Base-by-base conservation (phyloP, 92 coral and sea anemone species). In the Montipora capitata region DNA sequence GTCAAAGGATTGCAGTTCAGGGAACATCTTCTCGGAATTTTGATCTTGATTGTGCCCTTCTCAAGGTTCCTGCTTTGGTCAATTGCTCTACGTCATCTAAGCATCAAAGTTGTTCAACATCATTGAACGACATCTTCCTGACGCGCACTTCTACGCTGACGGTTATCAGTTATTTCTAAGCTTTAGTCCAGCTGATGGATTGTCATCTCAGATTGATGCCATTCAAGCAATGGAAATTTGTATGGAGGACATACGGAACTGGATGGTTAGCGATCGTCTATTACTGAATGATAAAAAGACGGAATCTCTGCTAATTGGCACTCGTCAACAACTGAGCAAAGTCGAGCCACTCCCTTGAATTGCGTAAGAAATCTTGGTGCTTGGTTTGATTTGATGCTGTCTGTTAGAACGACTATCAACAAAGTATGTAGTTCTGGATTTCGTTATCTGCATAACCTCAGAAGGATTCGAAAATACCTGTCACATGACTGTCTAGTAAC, bases 251-350 rank as follows among this genome's bases (percentile, higher is more conserved):
- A 44, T 44, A 44, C 51, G 51, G 51, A 87, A 81, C 76, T 88
- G 91, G 86, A 87, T 87, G 81, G 78, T 87, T 78, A 74, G 84
- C 73, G 81, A 87, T 66, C 84, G 84, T 58, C 81, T 87, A 68
- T 66, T 87, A 58, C 51, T 87, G 81, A 87, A 87, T 78, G 91
- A 67, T 67, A 81, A 69, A 18, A 81, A 88, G 69, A 81, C 2
- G 63, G 88, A 88, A 67, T 81, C 81, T 44, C 51, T 44, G 51
- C 51, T 44, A 44, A 44, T 44, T 44, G 51, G 51, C 51, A 44
- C 51, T 44, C 51, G 51, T 54, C 76, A 77, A 14, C 67, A 77
- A 6, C 78, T 87, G 78, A 85, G 85, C 72, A 87, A 76, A 76
- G 51, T 44, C 51, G 51, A 44, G 4, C 51, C 51, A 44, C 51